phyloP scores from a whole-genome alignment of 2,888 invertebrate genomes.

The Rhamnusium bicolor region DNA sequence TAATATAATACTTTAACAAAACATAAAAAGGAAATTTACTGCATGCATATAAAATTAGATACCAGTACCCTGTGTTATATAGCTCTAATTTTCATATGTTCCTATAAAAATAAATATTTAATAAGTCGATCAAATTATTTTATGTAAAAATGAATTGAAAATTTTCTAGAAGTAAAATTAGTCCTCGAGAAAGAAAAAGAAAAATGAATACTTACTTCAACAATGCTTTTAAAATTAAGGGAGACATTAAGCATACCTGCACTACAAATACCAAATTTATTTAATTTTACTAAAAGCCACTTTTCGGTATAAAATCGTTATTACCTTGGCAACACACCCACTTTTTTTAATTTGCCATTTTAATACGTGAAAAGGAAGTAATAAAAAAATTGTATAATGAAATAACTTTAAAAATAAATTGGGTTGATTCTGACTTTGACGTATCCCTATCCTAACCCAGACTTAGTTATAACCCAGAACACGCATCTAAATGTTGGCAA shows the following conservation, averaged over 20 bases:
- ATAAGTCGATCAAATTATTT: too few species aligned
- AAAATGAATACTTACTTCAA: too few species aligned
- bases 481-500: neutral
- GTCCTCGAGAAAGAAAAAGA: too few species aligned
- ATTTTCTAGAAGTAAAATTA: too few species aligned
- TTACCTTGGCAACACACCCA: neutral
- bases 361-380: neutral
- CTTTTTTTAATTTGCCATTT: neutral
- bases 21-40: neutral
- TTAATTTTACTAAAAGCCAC: slow-evolving; percentile 3
- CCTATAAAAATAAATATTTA: too few species aligned
- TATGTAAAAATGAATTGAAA: too few species aligned
- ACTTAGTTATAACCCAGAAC: slow-evolving; percentile 5
- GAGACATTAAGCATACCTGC: neutral
- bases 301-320: slow-evolving; percentile 7
- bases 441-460: slow-evolving; percentile 5
- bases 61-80: neutral
- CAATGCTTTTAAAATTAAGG: too few species aligned
- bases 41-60: neutral
- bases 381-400: neutral
- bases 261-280: neutral
- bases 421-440: slow-evolving; percentile 1
- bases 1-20: neutral
- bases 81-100: too few species aligned
- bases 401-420: slow-evolving; percentile 5